Evolutionary conservation across 1,140 invertebrate genomes (phyloP).

Genomic region (Trichonephila clavipes): DNA sequence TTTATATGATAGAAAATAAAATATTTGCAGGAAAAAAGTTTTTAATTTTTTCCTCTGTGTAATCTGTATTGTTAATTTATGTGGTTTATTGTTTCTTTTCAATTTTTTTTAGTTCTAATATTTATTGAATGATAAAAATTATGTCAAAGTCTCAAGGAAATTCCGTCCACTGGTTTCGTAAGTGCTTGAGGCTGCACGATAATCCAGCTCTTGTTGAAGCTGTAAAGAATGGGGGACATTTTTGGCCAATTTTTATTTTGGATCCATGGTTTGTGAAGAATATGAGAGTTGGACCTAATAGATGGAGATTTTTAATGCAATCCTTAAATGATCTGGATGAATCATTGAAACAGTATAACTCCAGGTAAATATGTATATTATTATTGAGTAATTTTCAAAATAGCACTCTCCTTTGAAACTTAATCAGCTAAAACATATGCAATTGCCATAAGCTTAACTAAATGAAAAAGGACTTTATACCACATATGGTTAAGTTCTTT

Average conservation of each 20-base stretch:
- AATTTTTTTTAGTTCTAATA: too few species aligned
- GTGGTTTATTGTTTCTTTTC: too few species aligned
- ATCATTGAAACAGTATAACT: constrained; percentile 55
- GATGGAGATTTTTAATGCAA: constrained; percentile 72
- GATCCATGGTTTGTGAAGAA: constrained; percentile 81
- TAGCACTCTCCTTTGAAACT: too few species aligned
- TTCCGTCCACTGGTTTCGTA: constrained; percentile 85
- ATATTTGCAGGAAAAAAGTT: too few species aligned
- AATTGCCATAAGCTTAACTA: too few species aligned
- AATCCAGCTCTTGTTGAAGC: constrained; percentile 86
- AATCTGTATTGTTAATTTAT: too few species aligned
- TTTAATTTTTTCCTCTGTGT: too few species aligned
- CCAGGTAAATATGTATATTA: constrained; percentile 30
- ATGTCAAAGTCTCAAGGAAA: constrained; percentile 35
- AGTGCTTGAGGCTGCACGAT: constrained; percentile 88
- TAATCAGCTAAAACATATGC: too few species aligned
- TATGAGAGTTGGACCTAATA: constrained; percentile 70
- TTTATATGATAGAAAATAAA: too few species aligned
- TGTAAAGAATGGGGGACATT: constrained; percentile 80
- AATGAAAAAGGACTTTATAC: too few species aligned
- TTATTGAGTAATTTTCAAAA: too few species aligned
- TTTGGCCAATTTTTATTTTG: constrained; percentile 87
- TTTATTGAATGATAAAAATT: background rate
- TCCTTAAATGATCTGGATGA: constrained; percentile 59
- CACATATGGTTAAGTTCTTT: too few species aligned